These are phyloP conservation scores for Aythya fuligula DNA, from an alignment of 2,797 vertebrate genomes.

Conservation along the genomic window DNA sequence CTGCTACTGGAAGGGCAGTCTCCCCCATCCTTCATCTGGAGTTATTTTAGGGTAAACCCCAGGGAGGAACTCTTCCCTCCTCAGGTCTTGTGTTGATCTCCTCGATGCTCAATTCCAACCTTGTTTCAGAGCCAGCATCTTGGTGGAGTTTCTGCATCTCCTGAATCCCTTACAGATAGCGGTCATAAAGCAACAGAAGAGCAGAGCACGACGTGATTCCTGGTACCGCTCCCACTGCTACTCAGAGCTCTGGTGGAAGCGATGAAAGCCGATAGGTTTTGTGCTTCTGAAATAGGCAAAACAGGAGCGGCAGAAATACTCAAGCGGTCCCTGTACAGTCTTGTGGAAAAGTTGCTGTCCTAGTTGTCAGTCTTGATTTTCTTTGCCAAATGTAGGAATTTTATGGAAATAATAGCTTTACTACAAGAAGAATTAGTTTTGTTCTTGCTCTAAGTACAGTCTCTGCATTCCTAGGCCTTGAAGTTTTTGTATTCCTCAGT, in stretches of 20 bases:
- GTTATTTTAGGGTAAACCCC: background rate
- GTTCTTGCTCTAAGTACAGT: conserved; percentile 24
- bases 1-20: background rate
- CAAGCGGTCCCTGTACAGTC: background rate
- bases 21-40: background rate
- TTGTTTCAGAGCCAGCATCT: background rate
- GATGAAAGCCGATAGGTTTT: background rate
- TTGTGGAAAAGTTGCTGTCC: background rate
- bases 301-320: background rate
- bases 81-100: background rate
- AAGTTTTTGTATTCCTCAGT: background rate
- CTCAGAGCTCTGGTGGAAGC: background rate
- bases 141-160: background rate
- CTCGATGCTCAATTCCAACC: background rate
- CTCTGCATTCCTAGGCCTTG: conserved; percentile 22
- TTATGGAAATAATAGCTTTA: conserved; percentile 7
- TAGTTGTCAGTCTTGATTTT: conserved; percentile 1
- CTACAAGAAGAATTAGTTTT: conserved; percentile 27
- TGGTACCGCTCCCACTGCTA: background rate
- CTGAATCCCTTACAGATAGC: background rate
- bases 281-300: background rate
- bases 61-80: background rate
- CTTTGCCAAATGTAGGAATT: background rate
- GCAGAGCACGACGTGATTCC: background rate
- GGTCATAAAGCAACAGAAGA: background rate